Evolutionary conservation across 2,797 vertebrate species (phyloP).

Genomic region (Myotis vivesi): DNA sequence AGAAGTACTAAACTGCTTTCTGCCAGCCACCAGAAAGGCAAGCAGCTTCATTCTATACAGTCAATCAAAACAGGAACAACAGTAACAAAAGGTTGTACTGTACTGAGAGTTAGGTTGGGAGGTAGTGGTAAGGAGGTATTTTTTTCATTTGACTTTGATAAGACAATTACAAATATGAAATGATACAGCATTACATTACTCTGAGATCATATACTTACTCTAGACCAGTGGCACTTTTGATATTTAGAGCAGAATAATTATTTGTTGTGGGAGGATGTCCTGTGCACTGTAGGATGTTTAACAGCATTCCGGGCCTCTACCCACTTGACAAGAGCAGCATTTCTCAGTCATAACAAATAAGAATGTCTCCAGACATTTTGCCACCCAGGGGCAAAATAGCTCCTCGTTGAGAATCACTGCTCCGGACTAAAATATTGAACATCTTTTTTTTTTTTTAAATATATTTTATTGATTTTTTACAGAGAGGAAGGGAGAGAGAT

Average conservation of each 20-base stretch:
- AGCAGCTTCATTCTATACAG: not conserved
- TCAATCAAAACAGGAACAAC: not conserved
- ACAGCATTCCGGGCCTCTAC: not conserved
- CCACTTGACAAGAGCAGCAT: not conserved
- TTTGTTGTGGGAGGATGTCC: not conserved
- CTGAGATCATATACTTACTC: not conserved
- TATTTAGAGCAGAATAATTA: not conserved
- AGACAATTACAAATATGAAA: slow-evolving; percentile 8
- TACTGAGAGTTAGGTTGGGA: not conserved
- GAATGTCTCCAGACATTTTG: not conserved
- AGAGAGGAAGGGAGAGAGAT: no score
- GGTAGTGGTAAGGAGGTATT: not conserved
- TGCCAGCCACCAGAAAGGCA: not conserved
- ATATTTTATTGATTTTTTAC: no score
- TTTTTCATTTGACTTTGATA: not conserved
- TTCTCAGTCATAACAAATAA: not conserved
- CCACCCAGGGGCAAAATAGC: not conserved
- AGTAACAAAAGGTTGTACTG: not conserved
- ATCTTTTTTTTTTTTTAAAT: no score
- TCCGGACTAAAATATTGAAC: not conserved
- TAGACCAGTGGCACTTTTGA: not conserved
- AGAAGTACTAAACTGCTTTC: not conserved
- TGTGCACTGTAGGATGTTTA: not conserved
- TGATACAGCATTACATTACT: not conserved
- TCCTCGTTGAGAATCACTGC: not conserved